These are phyloP conservation scores for Notiomystis cincta DNA, from an alignment of 2,113 vertebrate genomes.

Conservation along the genomic window DNA sequence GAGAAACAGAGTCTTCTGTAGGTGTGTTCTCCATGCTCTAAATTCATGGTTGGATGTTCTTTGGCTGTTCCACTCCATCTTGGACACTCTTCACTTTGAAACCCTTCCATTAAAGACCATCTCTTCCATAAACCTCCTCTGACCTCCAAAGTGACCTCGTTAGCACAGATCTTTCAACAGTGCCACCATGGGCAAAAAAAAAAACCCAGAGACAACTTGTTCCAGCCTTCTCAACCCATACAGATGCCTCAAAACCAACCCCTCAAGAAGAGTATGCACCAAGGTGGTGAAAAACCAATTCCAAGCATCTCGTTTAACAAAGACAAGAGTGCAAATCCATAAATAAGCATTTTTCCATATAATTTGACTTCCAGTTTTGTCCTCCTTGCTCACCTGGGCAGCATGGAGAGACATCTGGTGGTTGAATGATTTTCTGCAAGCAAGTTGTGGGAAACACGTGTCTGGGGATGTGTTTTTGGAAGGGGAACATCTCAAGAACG, in stretches of 20 bases:
- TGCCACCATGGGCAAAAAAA: background rate
- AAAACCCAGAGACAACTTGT: background rate
- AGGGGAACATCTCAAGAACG: fast-evolving
- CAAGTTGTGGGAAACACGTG: background rate
- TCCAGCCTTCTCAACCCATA: background rate
- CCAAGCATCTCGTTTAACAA: background rate
- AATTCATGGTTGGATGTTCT: background rate
- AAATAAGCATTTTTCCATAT: background rate
- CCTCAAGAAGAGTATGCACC: background rate
- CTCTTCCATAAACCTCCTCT: background rate
- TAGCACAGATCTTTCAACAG: background rate
- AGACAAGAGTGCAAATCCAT: background rate
- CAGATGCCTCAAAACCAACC: background rate
- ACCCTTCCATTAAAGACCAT: background rate
- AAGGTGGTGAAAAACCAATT: background rate
- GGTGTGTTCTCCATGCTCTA: background rate
- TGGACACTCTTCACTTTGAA: background rate
- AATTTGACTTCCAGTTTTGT: background rate
- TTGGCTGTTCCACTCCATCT: background rate
- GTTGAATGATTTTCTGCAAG: constrained; percentile 28
- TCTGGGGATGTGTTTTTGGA: background rate
- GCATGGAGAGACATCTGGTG: constrained; percentile 43
- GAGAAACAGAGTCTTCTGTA: background rate
- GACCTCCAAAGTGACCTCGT: background rate
- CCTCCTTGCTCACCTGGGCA: background rate